Evolutionary conservation across 2,888 invertebrate genomes (phyloP).

Genomic region (Aspidiotus destructor): DNA sequence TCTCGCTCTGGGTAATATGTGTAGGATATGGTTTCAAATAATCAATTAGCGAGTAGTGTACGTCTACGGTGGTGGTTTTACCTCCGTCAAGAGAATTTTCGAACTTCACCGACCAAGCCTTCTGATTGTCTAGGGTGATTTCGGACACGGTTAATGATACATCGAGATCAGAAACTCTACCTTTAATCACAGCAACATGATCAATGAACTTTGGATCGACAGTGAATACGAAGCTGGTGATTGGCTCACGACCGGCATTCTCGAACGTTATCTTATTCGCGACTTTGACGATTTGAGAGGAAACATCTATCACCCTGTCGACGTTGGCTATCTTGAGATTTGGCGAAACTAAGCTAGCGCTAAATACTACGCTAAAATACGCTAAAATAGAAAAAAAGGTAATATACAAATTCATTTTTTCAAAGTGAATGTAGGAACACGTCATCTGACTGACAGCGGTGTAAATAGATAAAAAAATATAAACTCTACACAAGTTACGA

Average conservation of each 20-base stretch:
- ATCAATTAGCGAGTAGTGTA: conserved; percentile 68
- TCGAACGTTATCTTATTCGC: conserved; percentile 62
- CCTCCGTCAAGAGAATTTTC: conserved; percentile 9
- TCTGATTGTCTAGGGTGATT: conserved; percentile 36
- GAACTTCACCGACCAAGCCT: conserved; percentile 24
- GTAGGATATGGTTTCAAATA: conserved; percentile 73
- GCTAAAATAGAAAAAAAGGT: no score
- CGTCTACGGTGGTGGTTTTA: conserved; percentile 44
- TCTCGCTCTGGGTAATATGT: conserved; percentile 82
- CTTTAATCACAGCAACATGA: conserved; percentile 49
- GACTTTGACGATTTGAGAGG: conserved; percentile 77
- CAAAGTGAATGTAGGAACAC: no score
- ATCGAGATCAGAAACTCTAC: conserved; percentile 18
- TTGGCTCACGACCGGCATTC: conserved; percentile 64
- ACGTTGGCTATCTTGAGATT: conserved; percentile 48
- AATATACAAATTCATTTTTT: no score
- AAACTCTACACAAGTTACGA: no score
- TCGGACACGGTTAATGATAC: conserved; percentile 50
- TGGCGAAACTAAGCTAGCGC: background rate
- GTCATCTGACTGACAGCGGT: no score
- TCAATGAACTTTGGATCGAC: conserved; percentile 55
- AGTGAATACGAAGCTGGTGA: conserved; percentile 60
- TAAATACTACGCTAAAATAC: no score
- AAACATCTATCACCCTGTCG: conserved; percentile 74
- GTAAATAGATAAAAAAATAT: no score